A percentile compares a stretch with the other conserved stretches of the same genome.
phyloP scores from a whole-genome alignment of 2,888 invertebrate species.

The Ectropis crepuscularia region DNA sequence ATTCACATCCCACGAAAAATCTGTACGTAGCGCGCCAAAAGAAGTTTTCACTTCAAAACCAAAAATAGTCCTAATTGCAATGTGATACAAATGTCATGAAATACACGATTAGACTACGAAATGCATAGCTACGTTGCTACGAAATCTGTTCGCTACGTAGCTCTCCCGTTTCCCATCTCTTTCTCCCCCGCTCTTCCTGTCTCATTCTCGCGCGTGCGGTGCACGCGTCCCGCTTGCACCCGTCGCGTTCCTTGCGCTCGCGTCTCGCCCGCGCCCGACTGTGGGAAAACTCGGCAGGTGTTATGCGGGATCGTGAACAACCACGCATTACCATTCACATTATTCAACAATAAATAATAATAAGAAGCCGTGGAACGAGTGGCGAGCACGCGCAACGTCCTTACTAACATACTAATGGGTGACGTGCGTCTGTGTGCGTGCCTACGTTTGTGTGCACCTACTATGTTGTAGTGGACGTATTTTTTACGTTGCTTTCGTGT shows the following conservation, averaged over 20 bases:
- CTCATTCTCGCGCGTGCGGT: conserved; percentile 68
- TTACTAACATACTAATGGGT: conserved; percentile 75
- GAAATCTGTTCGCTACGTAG: conserved; percentile 43
- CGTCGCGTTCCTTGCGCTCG: conserved; percentile 79
- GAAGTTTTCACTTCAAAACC: too few species aligned
- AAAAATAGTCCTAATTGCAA: too few species aligned
- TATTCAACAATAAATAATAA: conserved; percentile 85
- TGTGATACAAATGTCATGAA: too few species aligned
- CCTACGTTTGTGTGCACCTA: conserved; percentile 45
- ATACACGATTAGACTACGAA: too few species aligned
- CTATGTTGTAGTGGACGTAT: conserved; percentile 57
- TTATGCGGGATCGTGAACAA: conserved; percentile 85
- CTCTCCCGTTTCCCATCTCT: conserved; percentile 57
- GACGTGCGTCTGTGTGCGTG: conserved; percentile 62
- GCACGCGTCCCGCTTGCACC: conserved; percentile 75
- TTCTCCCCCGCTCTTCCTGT: conserved; percentile 49
- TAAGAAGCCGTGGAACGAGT: conserved; percentile 83
- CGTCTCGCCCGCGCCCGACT: conserved; percentile 73
- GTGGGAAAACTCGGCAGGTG: conserved; percentile 87
- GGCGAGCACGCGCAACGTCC: conserved; percentile 81
- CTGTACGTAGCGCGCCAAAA: too few species aligned
- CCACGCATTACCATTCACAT: conserved; percentile 85
- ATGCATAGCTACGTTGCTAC: conserved; percentile 44
- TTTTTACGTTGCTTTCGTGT: conserved; percentile 71
- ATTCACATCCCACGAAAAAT: too few species aligned